Base-by-base conservation (phyloP, 2,888 invertebrate genomes). In the Drosophila demipolita region DNA sequence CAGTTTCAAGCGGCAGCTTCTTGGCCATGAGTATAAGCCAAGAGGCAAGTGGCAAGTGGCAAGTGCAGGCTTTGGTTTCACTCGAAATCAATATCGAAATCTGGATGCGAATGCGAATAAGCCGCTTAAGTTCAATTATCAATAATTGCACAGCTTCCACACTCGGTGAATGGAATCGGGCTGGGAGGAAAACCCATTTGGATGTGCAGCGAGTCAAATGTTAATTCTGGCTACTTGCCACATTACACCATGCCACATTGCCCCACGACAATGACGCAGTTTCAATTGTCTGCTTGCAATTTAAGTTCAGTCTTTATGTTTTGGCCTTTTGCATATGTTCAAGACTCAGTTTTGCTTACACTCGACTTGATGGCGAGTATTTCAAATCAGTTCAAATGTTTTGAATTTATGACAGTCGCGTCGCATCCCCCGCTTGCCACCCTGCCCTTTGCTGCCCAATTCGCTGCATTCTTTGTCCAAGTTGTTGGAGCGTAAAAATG, bases 341-440 rank as follows among this genome's bases (percentile, higher is more conserved):
- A 40, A 29, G 29, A 29, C 57, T 6, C 36, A 53, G 59, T 49
- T 62, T 50, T 57, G 7, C 45, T 70, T 60, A 64, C 73, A 84
- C 78, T 88, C 65, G 54, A 73, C 69, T 72, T 84, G 80, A 81
- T 84, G 79, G 63, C 71, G 66, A 66, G 70, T 69, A 62, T 78
- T 83, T 75, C 74, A 83, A 88, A 83, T 90, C 80, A 75, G 83
- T 89, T 70, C 73, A 80, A 86, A 83, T 83, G 87, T 74, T 87
- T 87, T 82, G 74, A 87, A 87, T 89, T 87, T 89, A 89, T 84
- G 86, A 78, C 60, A 66, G 63, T 65, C 55, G 66, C 64, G 61
- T 68, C 68, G 54, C 40, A n/a, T 62, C 50, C 48, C n/a, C 57
- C 7, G 49, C 23, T 8, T 5, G 45, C 23, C 7, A 1, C 12